Base-by-base conservation (phyloP, 2,888 invertebrate species). In the Drosophila anomelani region DNA sequence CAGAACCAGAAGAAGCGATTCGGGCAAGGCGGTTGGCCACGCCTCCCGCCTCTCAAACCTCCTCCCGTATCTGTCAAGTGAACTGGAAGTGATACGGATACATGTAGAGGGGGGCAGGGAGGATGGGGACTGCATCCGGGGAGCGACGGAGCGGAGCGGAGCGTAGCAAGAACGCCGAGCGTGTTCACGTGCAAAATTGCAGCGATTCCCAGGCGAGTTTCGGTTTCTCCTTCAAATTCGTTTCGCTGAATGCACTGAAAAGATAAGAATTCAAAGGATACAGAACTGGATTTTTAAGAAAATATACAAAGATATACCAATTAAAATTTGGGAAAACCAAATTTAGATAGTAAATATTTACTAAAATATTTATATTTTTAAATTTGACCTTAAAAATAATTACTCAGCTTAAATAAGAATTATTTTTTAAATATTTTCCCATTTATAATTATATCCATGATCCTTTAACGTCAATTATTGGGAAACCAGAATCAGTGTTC, bases 181-280 rank as follows among this genome's bases (percentile, higher is more conserved):
- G 89, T 88, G 88, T 89, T 85, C 84, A 85, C 84, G 89, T 88
- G 89, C 89, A 85, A 85, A 85, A 85, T 89, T 85, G 84, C 89
- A 79, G 66, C 84, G 77, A 85, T 88, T 85, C 84, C 85, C 89
- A 13, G 55, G 61, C 58, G 58, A 67, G 77, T 72, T 85, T 82
- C 49, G 77, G 56, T 39, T 61, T 71, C 62, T 71, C 41, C 63
- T 55, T 43, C 54, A 72, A 81, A 79, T 75, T 70, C 72, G 68
- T 62, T 73, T 64, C 64, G 63, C 51, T 15, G 29, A 38, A 36
- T 34, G 26, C 54, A 66, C 53, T 63, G 13, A 3, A 3, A 39
- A 44, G 36, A 49, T 32, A 1, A 26, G 0, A 6, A 29, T 12
- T n/a, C 0, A 0, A n/a, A 4, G 6, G 9, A 0, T 3, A 12